Percentiles rank a stretch among this genome's conserved stretches.
Evolutionary conservation across 2,888 invertebrate species (phyloP).

Genomic region (Trimorus sp.): DNA sequence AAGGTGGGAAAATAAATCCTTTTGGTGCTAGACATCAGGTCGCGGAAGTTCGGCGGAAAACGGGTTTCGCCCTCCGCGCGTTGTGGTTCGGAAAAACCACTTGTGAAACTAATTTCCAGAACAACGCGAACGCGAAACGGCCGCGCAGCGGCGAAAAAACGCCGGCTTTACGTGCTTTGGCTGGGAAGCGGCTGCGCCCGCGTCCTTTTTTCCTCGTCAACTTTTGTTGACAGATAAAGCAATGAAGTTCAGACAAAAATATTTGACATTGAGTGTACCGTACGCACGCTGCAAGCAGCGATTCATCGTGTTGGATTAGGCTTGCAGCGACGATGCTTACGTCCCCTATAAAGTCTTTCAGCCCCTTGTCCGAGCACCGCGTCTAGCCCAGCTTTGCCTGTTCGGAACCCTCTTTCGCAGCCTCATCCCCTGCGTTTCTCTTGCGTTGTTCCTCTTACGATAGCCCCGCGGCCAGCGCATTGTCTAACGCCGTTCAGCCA

Average conservation of each 20-base stretch:
- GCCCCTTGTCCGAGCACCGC: slow-evolving; percentile 66
- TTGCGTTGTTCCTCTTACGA: slow-evolving; percentile 76
- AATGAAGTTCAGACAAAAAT: slow-evolving; percentile 68
- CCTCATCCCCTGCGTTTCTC: slow-evolving; percentile 67
- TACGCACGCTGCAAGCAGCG: slow-evolving; percentile 78
- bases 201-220: slow-evolving; percentile 42
- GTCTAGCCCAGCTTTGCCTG: slow-evolving; percentile 61
- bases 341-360: slow-evolving; percentile 78
- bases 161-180: slow-evolving; percentile 43
- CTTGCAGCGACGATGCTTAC: slow-evolving; percentile 81
- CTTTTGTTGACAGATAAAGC: slow-evolving; percentile 62
- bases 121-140: slow-evolving; percentile 37
- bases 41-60: slow-evolving; percentile 2
- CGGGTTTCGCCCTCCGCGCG: not conserved
- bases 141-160: slow-evolving; percentile 30
- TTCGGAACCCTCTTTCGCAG: slow-evolving; percentile 66
- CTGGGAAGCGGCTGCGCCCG: slow-evolving; percentile 36
- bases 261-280: slow-evolving; percentile 78
- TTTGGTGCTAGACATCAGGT: too few relatives aligned
- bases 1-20: too few relatives aligned
- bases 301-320: slow-evolving; percentile 81
- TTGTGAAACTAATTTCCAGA: slow-evolving; percentile 49
- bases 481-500: slow-evolving; percentile 79
- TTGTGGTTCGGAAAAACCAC: slow-evolving; percentile 11
- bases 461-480: slow-evolving; percentile 81